These are phyloP conservation scores for Phasia obesa DNA, from an alignment of 2,888 invertebrate genomes.

Conservation along the genomic window DNA sequence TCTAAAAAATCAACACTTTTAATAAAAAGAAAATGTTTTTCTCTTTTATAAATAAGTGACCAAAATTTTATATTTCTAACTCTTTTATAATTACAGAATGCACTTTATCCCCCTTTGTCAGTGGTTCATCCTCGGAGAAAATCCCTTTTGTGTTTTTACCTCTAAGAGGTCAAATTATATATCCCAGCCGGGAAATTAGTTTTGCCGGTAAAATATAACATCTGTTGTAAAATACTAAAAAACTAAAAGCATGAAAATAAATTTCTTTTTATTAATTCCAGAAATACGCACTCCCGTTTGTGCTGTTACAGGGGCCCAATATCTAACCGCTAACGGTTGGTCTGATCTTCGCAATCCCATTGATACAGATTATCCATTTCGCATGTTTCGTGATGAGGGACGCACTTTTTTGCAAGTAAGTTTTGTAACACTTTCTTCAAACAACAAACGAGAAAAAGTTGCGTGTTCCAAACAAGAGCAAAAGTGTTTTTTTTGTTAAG, in stretches of 20 bases:
- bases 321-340: slow-evolving; percentile 90
- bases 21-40: not conserved
- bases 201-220: slow-evolving; percentile 85
- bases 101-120: slow-evolving; percentile 90
- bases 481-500: slow-evolving; percentile 36
- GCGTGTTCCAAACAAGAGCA: slow-evolving; percentile 55
- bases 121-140: slow-evolving; percentile 88
- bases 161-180: slow-evolving; percentile 92
- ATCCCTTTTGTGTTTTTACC: slow-evolving; percentile 94
- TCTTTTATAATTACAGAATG: slow-evolving; percentile 85
- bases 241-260: slow-evolving; percentile 33
- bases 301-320: slow-evolving; percentile 93
- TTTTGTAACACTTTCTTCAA: slow-evolving; percentile 35
- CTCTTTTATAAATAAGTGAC: not conserved
- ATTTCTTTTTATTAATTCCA: slow-evolving; percentile 78
- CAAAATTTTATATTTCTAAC: not conserved
- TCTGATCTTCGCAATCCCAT: slow-evolving; percentile 90
- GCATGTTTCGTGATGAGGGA: slow-evolving; percentile 91
- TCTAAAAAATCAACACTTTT: too few species aligned
- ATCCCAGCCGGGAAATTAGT: slow-evolving; percentile 93
- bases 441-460: slow-evolving; percentile 23
- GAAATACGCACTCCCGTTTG: slow-evolving; percentile 92
- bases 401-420: slow-evolving; percentile 90
- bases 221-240: not conserved
- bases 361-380: slow-evolving; percentile 90